A percentile compares a stretch with the other conserved stretches of the same genome.
phyloP scores from a whole-genome alignment of 2,797 vertebrate genomes.

The Propithecus deckenii region DNA sequence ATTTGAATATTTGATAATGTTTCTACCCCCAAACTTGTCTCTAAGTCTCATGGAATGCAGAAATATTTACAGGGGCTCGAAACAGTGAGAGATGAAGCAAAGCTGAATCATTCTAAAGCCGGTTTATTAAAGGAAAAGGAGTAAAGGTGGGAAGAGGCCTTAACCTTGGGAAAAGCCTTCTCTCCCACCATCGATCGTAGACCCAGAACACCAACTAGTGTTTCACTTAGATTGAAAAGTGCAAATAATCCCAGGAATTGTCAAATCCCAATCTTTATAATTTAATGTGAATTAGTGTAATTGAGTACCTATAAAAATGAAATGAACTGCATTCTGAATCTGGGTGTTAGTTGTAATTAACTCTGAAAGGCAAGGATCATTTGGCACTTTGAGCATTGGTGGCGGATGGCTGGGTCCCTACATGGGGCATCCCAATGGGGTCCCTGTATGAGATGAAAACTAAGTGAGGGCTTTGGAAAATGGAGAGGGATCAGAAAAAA shows the following conservation, averaged over 20 bases:
- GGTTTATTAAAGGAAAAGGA: background rate
- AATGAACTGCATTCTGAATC: constrained; percentile 6
- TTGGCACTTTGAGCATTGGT: background rate
- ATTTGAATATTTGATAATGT: background rate
- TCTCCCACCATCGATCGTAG: background rate
- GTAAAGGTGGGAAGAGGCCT: background rate
- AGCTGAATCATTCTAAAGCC: background rate
- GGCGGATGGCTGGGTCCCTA: background rate
- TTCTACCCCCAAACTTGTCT: background rate
- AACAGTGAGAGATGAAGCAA: background rate
- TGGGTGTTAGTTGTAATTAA: background rate
- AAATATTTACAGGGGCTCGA: constrained; percentile 3
- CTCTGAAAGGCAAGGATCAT: background rate
- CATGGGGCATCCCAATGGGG: background rate
- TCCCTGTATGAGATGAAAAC: background rate
- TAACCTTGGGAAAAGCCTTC: background rate
- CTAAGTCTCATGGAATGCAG: background rate
- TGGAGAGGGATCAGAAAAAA: background rate
- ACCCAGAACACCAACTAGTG: background rate
- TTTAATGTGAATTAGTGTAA: background rate
- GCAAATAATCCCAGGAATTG: background rate
- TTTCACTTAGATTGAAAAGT: background rate
- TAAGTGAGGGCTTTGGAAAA: background rate
- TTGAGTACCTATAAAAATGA: background rate
- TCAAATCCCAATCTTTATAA: background rate